Percentiles rank a stretch among this genome's conserved stretches.
Evolutionary conservation across 2,888 invertebrate genomes (phyloP).

Genomic region (Cheilosia vernalis): DNA sequence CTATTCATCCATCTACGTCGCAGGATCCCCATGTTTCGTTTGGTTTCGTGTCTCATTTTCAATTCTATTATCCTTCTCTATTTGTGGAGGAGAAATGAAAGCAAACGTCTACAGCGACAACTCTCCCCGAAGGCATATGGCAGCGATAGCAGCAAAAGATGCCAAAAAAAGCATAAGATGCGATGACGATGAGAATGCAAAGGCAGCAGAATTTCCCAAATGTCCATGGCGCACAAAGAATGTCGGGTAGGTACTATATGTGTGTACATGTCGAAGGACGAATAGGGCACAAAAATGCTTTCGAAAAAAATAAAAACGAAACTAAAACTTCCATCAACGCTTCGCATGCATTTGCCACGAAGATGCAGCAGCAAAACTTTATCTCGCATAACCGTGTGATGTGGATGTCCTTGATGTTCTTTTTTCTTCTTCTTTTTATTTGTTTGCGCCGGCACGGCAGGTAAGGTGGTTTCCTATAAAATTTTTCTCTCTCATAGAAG

Average conservation of each 20-base stretch:
- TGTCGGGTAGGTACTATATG: neutral
- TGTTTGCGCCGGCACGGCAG: conserved; percentile 36
- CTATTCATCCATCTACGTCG: conserved; percentile 44
- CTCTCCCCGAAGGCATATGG: conserved; percentile 55
- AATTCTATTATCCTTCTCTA: conserved; percentile 72
- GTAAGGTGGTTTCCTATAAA: conserved; percentile 27
- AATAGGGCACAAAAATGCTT: conserved; percentile 41
- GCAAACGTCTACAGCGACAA: conserved; percentile 49
- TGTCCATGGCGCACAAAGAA: conserved; percentile 44
- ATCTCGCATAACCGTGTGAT: conserved; percentile 52
- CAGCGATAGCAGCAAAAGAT: conserved; percentile 19
- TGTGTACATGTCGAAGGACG: conserved; percentile 44
- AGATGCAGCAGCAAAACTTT: conserved; percentile 23
- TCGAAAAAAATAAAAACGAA: neutral
- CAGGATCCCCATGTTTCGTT: conserved; percentile 42
- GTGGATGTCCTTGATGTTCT: conserved; percentile 54
- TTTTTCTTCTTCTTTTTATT: conserved; percentile 40
- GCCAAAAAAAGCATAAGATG: conserved; percentile 51
- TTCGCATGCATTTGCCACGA: conserved; percentile 58
- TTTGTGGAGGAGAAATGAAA: conserved; percentile 50
- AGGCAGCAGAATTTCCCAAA: conserved; percentile 60
- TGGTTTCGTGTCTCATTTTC: conserved; percentile 68
- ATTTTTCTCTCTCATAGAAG: neutral
- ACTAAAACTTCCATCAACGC: conserved; percentile 43
- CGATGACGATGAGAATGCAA: conserved; percentile 51